Percentiles rank a stretch among this genome's conserved stretches.
phyloP scores from a whole-genome alignment of 53 echinoderm and acorn worm species.

The Zoroaster sp. region DNA sequence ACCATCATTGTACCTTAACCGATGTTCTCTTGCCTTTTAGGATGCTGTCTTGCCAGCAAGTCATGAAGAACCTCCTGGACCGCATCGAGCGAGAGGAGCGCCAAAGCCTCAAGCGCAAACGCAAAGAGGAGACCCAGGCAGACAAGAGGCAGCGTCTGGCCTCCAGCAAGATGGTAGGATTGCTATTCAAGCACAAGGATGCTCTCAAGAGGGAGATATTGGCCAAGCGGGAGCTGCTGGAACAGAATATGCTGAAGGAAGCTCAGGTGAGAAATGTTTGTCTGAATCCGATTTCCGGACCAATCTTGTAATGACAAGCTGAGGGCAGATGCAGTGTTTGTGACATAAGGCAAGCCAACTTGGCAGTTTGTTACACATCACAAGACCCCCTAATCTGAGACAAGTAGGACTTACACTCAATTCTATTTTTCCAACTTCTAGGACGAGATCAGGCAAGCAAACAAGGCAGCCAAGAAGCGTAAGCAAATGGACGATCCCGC shows the following conservation, averaged over 20 bases:
- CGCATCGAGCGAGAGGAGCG: conserved; percentile 85
- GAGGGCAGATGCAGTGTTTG: too few species aligned
- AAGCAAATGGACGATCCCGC: conserved; percentile 36
- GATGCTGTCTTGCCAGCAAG: conserved; percentile 66
- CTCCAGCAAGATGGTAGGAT: conserved; percentile 52
- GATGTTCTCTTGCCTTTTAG: conserved; percentile 49
- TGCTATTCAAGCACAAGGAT: conserved; percentile 85
- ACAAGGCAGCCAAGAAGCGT: conserved; percentile 65
- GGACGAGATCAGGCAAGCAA: conserved; percentile 69
- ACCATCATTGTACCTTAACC: too few species aligned
- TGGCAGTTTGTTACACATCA: too few species aligned
- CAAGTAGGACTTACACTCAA: neutral
- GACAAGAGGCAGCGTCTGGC: conserved; percentile 73
- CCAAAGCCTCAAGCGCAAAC: conserved; percentile 81
- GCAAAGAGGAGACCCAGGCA: conserved; percentile 74
- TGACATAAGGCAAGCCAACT: too few species aligned
- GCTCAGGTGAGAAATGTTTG: conserved; percentile 63
- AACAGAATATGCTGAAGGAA: conserved; percentile 75
- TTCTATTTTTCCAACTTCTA: neutral
- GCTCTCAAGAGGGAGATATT: conserved; percentile 79
- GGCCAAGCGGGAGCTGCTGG: conserved; percentile 79
- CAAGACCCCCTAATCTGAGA: too few species aligned
- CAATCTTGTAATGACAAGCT: too few species aligned
- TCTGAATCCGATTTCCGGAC: too few species aligned
- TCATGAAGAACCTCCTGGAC: conserved; percentile 92